These are phyloP conservation scores for Pelosia muscerda DNA, from an alignment of 2,888 invertebrate species.

Conservation along the genomic window DNA sequence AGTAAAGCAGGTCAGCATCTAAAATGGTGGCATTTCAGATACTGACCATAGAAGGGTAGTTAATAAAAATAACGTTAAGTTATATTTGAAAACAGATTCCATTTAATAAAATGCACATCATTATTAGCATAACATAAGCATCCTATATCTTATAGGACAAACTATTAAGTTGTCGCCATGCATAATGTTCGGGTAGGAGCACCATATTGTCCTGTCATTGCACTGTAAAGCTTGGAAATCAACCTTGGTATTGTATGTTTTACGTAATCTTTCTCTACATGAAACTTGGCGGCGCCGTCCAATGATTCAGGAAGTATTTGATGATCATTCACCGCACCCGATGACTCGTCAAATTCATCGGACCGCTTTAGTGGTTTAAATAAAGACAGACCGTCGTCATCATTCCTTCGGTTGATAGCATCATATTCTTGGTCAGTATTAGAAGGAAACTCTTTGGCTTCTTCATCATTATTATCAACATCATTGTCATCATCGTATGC, in stretches of 20 bases:
- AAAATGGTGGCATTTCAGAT: no score
- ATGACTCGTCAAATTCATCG: not conserved
- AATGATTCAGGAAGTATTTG: not conserved
- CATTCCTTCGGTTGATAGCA: not conserved
- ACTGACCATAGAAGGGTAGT: no score
- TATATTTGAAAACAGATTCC: not conserved
- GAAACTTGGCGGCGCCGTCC: not conserved
- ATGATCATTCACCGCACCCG: not conserved
- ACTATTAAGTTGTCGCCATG: not conserved
- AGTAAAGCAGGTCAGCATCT: no score
- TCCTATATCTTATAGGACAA: not conserved
- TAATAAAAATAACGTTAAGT: no score
- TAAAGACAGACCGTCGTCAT: not conserved
- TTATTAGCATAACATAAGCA: not conserved
- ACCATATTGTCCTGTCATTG: not conserved
- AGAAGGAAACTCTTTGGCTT: not conserved
- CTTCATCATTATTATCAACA: not conserved
- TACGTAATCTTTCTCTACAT: not conserved
- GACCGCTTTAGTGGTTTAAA: not conserved
- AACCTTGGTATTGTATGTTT: not conserved
- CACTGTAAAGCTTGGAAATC: not conserved
- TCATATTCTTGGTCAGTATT: not conserved
- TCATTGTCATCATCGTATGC: not conserved
- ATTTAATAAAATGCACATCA: not conserved
- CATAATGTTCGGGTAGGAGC: not conserved